Base-by-base conservation (phyloP, 2,888 invertebrate species). In the Tyria jacobaeae region DNA sequence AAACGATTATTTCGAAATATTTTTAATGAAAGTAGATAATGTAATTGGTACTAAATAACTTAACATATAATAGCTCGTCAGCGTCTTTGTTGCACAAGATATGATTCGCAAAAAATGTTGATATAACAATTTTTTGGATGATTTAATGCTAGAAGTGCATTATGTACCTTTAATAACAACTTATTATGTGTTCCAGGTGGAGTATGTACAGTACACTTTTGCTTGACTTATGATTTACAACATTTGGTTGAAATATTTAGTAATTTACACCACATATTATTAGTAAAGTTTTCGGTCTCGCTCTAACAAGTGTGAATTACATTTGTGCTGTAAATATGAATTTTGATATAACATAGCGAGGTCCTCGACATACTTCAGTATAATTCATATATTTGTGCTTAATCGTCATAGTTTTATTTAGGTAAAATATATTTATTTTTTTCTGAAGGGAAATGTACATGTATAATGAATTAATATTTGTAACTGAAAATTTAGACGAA, bases 11-110 rank as follows among this genome's bases (percentile, higher is more conserved):
- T 70, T 71, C 71, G 41, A 75, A 68, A 82, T 72, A 34, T 34
- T 31, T 2, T 53, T 73, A 71, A 72, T 61, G 63, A 74, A 73
- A 75, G 71, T 71, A 71, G 69, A 69, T 71, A n/a, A n/a, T n/a
- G n/a, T n/a, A n/a, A n/a, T 72, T 73, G 64, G 54, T 37, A 61
- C 54, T 70, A 68, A 75, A 64, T 70, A 71, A 72, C 62, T 56
- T 49, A 53, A 68, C 64, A 53, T 63, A 60, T 39, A 47, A 60
- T 57, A 66, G 69, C 66, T 65, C 65, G 55, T 61, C 9, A 63
- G 47, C 57, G 61, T 57, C 52, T 35, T 27, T 50, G 12, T 66
- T 74, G 61, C 62, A 56, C 61, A 60, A 58, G 15, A 53, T 24
- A 50, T 58, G 48, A 31, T 55, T 55, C 17, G 31, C 41, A 27